Conservation (phyloP, 2,888 invertebrate genomes). For the Icerya purchasi region DNA sequence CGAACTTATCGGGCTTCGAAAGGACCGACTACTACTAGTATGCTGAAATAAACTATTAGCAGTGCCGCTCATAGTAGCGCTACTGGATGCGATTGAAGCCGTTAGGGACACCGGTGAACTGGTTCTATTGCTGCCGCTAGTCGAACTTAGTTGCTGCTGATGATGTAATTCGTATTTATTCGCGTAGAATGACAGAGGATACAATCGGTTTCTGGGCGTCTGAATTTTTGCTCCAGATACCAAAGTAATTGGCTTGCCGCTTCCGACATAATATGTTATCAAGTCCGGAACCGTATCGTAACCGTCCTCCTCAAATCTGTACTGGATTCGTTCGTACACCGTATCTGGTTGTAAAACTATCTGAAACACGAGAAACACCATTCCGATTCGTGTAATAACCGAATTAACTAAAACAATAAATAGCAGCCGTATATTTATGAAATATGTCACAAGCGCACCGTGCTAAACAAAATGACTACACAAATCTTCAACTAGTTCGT, state of each 20-base stretch:
- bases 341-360: conserved; percentile 69
- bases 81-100: neutral
- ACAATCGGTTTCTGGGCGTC: conserved; percentile 59
- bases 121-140: neutral
- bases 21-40: neutral
- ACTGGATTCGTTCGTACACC: conserved; percentile 76
- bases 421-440: too few relatives aligned
- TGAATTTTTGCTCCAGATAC: conserved; percentile 74
- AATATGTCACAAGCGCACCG: too few relatives aligned
- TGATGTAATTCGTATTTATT: conserved; percentile 28
- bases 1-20: neutral
- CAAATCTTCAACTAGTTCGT: too few relatives aligned
- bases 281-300: conserved; percentile 84
- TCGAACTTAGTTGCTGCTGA: neutral
- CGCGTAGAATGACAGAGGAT: conserved; percentile 52
- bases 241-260: conserved; percentile 67
- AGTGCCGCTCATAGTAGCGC: neutral
- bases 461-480: too few relatives aligned
- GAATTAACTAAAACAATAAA: too few relatives aligned
- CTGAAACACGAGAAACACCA: too few relatives aligned
- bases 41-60: neutral
- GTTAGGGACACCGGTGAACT: neutral
- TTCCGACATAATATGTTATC: conserved; percentile 80
- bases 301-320: conserved; percentile 81
- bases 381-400: too few relatives aligned